These are phyloP conservation scores for Portunus trituberculatus DNA, from an alignment of 1,140 invertebrate species.

Conservation along the genomic window DNA sequence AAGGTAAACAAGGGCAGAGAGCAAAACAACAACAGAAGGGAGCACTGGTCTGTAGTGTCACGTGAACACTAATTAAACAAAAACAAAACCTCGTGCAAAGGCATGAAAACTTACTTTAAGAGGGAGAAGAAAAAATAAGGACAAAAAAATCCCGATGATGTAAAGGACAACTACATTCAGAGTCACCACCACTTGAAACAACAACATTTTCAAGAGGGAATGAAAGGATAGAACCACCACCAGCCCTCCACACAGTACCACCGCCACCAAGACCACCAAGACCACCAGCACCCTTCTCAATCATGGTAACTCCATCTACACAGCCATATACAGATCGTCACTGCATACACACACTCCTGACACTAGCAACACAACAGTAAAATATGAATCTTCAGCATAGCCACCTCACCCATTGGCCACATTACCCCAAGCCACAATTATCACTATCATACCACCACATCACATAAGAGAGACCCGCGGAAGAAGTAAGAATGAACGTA, in stretches of 20 bases:
- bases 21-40: neutral
- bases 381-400: neutral
- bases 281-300: neutral
- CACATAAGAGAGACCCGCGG: neutral
- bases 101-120: neutral
- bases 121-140: neutral
- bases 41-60: neutral
- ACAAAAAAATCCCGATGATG: neutral
- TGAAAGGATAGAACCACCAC: neutral
- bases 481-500: neutral
- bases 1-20: slow-evolving; percentile 2
- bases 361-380: neutral
- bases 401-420: neutral
- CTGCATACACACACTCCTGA: neutral
- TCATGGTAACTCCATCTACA: neutral
- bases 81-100: neutral
- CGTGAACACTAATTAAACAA: neutral
- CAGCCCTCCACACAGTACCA: neutral
- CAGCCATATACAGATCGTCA: neutral
- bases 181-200: neutral
- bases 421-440: neutral
- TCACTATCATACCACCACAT: neutral
- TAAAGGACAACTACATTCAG: neutral
- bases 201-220: neutral
- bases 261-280: neutral